Percentiles rank a stretch among this genome's conserved stretches.
Conservation (phyloP, 2,888 invertebrate genomes). For the Taphrorychus bicolor region DNA sequence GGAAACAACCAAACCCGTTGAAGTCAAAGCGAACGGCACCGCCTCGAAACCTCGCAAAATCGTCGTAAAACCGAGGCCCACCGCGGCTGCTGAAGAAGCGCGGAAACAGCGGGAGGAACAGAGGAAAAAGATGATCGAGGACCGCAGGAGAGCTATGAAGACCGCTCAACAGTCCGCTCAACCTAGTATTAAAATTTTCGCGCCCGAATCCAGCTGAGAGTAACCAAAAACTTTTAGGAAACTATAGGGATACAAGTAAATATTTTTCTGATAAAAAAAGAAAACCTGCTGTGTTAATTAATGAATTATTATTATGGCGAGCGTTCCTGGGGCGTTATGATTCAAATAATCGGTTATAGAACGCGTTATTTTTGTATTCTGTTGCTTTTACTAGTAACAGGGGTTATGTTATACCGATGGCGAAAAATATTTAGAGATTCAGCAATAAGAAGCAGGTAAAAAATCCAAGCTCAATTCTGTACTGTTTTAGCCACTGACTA, state of each 20-base stretch:
- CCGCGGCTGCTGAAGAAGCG: constrained; percentile 63
- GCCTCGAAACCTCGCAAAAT: constrained; percentile 43
- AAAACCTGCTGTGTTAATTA: neutral
- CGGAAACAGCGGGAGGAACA: constrained; percentile 70
- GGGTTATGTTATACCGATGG: neutral
- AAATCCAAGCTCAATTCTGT: neutral
- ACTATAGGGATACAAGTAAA: neutral
- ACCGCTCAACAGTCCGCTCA: constrained; percentile 49
- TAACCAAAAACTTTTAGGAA: constrained; percentile 36
- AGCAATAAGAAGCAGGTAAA: neutral
- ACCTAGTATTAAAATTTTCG: constrained; percentile 58
- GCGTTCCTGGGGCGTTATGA: neutral
- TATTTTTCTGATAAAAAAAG: neutral
- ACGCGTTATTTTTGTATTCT: too few species aligned
- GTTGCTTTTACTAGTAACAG: neutral
- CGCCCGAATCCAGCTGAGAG: constrained; percentile 59
- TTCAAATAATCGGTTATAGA: neutral
- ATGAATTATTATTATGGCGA: neutral
- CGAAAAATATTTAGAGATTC: neutral
- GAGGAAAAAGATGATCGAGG: constrained; percentile 82
- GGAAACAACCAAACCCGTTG: constrained; percentile 36
- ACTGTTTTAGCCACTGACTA: too few species aligned
- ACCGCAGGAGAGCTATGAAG: constrained; percentile 69
- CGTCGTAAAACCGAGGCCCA: constrained; percentile 43
- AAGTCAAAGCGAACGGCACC: constrained; percentile 44